Percentiles rank a stretch among this genome's conserved stretches.
phyloP scores from a whole-genome alignment of 2,113 vertebrate genomes.

The Pseudonaja textilis region DNA sequence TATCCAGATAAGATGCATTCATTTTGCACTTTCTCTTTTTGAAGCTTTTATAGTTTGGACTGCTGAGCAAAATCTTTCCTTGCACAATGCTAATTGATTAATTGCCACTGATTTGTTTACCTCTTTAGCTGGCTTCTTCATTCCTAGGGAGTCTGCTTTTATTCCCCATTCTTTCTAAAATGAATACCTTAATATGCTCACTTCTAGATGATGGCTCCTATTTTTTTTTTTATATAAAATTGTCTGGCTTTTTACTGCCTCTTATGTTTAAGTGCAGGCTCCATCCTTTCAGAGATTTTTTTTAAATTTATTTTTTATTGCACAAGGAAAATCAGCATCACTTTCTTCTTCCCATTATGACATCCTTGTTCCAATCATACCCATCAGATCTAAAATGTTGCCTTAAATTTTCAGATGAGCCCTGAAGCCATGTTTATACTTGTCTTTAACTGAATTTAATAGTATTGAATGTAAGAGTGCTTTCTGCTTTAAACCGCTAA shows the following conservation, averaged over 20 bases:
- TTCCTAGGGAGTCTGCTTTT: neutral
- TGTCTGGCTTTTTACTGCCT: neutral
- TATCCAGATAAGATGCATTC: neutral
- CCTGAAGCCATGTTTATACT: neutral
- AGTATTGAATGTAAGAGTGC: neutral
- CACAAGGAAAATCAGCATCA: neutral
- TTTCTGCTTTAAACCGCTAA: neutral
- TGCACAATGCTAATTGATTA: neutral
- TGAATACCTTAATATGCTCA: neutral
- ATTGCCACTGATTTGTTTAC: neutral
- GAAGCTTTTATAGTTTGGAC: neutral
- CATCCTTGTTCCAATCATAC: neutral
- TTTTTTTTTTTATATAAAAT: neutral
- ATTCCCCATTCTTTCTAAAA: neutral
- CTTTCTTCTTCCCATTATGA: neutral
- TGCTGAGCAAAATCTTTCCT: neutral
- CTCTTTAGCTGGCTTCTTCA: neutral
- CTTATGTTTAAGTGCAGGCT: neutral
- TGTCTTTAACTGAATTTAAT: neutral
- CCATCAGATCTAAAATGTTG: neutral
- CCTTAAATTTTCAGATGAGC: neutral
- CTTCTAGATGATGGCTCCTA: neutral
- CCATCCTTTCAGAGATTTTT: neutral
- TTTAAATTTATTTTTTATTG: neutral
- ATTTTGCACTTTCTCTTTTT: neutral